phyloP scores from a whole-genome alignment of 2,113 vertebrate genomes.

The Nansenia antarctica region DNA sequence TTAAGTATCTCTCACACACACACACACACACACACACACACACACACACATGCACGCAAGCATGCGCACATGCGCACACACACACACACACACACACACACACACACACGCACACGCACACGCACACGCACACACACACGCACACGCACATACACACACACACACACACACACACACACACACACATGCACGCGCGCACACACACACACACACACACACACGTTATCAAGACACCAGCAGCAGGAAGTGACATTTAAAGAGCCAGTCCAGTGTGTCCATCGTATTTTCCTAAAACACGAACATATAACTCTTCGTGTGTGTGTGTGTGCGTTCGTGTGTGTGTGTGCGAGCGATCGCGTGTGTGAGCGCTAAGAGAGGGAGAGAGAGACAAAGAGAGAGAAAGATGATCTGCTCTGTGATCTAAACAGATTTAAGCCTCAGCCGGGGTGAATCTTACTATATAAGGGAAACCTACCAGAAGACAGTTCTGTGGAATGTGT shows the following conservation, averaged over 20 bases:
- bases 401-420: too few species aligned
- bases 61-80: background rate
- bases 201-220: background rate
- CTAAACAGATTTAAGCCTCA: too few species aligned
- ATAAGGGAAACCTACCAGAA: too few species aligned
- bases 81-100: background rate
- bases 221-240: constrained; percentile 14
- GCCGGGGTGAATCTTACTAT: too few species aligned
- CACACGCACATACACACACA: background rate
- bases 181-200: background rate
- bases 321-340: background rate
- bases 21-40: background rate
- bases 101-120: background rate
- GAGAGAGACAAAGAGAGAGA: too few species aligned
- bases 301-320: background rate
- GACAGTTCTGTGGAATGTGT: too few species aligned
- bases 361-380: too few species aligned
- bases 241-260: constrained; percentile 25
- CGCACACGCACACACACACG: background rate
- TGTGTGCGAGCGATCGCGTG: too few species aligned
- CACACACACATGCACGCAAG: too few species aligned
- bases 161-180: background rate
- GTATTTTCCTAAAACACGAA: constrained; percentile 5
- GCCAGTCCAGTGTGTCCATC: background rate
- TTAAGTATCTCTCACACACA: background rate